Base-by-base conservation (phyloP, 2,797 vertebrate genomes). In the Ctenochaetus hawaiiensis region DNA sequence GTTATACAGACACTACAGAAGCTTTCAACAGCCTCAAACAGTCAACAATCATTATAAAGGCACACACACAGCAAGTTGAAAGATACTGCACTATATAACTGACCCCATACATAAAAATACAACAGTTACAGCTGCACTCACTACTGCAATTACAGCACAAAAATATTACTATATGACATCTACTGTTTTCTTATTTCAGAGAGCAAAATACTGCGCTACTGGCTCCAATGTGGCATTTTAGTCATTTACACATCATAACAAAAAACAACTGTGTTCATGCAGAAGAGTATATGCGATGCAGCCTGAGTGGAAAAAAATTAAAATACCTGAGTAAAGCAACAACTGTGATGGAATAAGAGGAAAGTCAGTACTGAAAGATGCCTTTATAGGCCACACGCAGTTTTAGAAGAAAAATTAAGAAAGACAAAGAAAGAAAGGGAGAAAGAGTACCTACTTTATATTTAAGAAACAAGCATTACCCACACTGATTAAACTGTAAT, bases 281-380 rank as follows among this genome's bases (percentile, higher is more conserved):
- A 91, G 81, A 74, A 68, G 45, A 56, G 89, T 82, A 17, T 68
- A 88, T 72, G 83, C 72, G 88, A 85, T 75, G 77, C 72, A 75
- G 90, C 86, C 92, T 91, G 91, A 90, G 89, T 82, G 75, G 66
- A 73, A 63, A 70, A 61, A 85, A 74, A 67, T 0, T 0, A 78
- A 84, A 77, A 89, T 93, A 94, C 94, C 95, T 95, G 94, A 94
- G 94, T 85, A 88, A 94, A 92, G 79, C 86, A 90, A 90, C 80
- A 84, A 85, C 69, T 77, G 75, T 39, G 34, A 88, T 74, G 66
- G 44, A 76, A 70, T 22, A 60, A 63, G 61, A 51, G 30, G 41
- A n/a, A 72, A 71, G 72, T 47, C 5, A 71, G 64, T 18, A 71
- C 30, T n/a, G 23, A 67, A 80, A 78, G 20, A 81, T 59, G 37